Evolutionary conservation across 2,113 vertebrate species (phyloP).

Genomic region (Symphodus melops): DNA sequence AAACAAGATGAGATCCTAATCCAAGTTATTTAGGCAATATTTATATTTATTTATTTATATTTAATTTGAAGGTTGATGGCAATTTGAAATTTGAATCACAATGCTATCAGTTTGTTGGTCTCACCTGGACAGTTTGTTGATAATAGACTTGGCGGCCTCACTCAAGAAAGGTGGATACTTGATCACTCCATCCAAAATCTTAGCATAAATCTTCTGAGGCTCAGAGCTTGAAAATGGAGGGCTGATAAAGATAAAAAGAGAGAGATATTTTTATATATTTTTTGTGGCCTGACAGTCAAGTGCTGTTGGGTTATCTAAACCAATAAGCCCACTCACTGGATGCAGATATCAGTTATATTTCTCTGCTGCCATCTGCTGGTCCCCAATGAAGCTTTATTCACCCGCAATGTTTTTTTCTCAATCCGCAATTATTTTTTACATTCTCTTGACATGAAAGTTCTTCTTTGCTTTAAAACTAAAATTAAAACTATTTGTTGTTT

Average conservation of each 20-base stretch:
- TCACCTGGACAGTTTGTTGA: conserved; percentile 87
- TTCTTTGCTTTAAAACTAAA: neutral
- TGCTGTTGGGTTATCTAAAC: neutral
- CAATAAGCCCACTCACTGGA: neutral
- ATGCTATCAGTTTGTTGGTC: neutral
- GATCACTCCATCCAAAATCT: conserved; percentile 83
- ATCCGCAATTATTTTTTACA: too few species aligned
- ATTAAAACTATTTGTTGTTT: neutral
- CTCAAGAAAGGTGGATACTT: conserved; percentile 82
- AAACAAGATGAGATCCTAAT: too few species aligned
- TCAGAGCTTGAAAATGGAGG: conserved; percentile 87
- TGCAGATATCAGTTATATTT: conserved; percentile 18
- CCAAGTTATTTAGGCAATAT: too few species aligned
- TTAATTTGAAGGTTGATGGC: too few species aligned
- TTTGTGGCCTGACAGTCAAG: neutral
- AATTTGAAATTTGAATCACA: neutral
- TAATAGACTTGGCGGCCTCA: conserved; percentile 84
- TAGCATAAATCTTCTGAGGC: conserved; percentile 86
- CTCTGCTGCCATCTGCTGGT: conserved; percentile 70
- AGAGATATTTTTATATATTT: neutral
- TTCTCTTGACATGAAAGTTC: neutral
- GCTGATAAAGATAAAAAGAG: conserved; percentile 59
- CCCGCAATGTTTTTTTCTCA: neutral
- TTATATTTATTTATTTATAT: neutral
- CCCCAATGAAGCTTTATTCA: neutral